These are phyloP conservation scores for Polietes domitor DNA, from an alignment of 2,888 invertebrate genomes.

Conservation along the genomic window DNA sequence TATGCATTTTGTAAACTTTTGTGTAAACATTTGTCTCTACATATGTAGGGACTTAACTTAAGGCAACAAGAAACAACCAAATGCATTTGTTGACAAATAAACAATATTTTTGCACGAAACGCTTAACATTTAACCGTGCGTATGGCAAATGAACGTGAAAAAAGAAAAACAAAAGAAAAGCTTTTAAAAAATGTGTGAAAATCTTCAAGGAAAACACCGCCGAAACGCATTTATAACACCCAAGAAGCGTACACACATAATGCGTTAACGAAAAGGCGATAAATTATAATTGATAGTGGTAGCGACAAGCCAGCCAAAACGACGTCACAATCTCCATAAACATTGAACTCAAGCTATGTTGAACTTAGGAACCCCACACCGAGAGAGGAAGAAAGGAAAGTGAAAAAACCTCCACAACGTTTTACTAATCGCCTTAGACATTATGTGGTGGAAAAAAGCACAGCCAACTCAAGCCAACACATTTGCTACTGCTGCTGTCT, in stretches of 20 bases:
- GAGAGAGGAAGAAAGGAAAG: not conserved
- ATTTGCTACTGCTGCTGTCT: not conserved
- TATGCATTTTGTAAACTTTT: constrained; percentile 38
- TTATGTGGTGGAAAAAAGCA: not conserved
- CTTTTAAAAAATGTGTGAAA: constrained; percentile 17
- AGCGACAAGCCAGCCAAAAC: not conserved
- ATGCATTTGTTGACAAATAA: constrained; percentile 32
- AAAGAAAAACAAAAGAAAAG: not conserved
- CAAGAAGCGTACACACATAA: constrained; percentile 4
- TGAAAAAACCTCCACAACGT: not conserved
- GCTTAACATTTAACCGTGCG: constrained; percentile 32
- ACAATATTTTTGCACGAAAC: not conserved
- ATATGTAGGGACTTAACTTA: not conserved
- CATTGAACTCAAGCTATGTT: not conserved
- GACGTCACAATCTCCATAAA: not conserved
- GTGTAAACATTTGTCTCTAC: constrained; percentile 30
- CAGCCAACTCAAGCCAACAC: not conserved
- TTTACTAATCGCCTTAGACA: constrained; percentile 34
- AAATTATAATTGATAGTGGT: not conserved
- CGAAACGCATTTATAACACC: constrained; percentile 15
- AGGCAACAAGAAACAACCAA: constrained; percentile 17
- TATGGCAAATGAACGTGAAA: not conserved
- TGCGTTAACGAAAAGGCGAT: constrained; percentile 24
- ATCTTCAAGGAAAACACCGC: constrained; percentile 6
- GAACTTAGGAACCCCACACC: not conserved